These are phyloP conservation scores for Brachyistius frenatus DNA, from an alignment of 2,113 vertebrate species.

Conservation along the genomic window DNA sequence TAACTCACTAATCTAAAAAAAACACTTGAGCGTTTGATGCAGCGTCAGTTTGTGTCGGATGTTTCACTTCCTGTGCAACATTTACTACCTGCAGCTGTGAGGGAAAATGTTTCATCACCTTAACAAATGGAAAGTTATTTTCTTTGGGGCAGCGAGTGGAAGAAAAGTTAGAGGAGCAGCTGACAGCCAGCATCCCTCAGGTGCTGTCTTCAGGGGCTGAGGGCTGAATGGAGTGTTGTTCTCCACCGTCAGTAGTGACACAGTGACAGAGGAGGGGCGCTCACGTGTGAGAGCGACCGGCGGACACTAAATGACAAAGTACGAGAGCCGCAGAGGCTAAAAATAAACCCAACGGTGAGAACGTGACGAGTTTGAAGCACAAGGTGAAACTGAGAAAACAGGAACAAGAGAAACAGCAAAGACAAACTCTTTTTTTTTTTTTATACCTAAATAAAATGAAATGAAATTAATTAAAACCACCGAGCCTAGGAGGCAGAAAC, in stretches of 20 bases:
- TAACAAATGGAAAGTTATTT: slow-evolving; percentile 69
- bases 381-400: slow-evolving; percentile 42
- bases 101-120: slow-evolving; percentile 71
- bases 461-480: background rate
- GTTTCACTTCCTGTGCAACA: background rate
- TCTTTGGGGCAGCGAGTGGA: slow-evolving; percentile 33
- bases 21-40: background rate
- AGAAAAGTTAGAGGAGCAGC: slow-evolving; percentile 40
- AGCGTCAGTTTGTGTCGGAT: background rate
- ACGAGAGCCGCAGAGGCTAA: slow-evolving; percentile 33
- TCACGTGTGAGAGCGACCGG: background rate
- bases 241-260: slow-evolving; percentile 48
- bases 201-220: slow-evolving; percentile 52
- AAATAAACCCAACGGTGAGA: slow-evolving; percentile 46
- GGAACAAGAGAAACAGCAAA: slow-evolving; percentile 5
- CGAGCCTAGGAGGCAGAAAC: too few relatives aligned
- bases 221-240: slow-evolving; percentile 46
- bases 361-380: slow-evolving; percentile 1
- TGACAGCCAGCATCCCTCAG: slow-evolving; percentile 58
- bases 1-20: too few relatives aligned
- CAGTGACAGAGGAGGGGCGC: slow-evolving; percentile 28
- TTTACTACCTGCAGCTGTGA: slow-evolving; percentile 2
- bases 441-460: background rate
- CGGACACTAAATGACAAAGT: slow-evolving; percentile 45
- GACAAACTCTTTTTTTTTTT: background rate